A percentile compares a stretch with the other conserved stretches of the same genome.
These are phyloP conservation scores for Linepithema humile DNA, from an alignment of 1,140 invertebrate species.

Conservation along the genomic window DNA sequence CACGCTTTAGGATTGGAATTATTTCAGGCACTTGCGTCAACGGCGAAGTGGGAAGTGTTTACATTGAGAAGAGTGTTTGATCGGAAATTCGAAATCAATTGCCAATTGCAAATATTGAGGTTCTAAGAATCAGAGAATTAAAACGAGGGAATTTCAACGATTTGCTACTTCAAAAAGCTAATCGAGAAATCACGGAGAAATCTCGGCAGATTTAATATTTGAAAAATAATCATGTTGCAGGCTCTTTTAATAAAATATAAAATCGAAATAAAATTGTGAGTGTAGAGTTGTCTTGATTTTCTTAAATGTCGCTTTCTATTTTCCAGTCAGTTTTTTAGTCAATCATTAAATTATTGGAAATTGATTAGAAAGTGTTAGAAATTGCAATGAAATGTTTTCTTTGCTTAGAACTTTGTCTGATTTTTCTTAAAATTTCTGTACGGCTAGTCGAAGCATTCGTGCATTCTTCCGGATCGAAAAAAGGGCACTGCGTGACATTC, in stretches of 20 bases:
- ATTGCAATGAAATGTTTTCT: neutral
- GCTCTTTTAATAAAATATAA: neutral
- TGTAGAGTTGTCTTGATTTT: too few species aligned
- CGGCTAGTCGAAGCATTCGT: neutral
- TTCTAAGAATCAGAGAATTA: neutral
- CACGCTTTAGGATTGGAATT: neutral
- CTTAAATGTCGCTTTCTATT: too few species aligned
- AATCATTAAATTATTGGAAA: too few species aligned
- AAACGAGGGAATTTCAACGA: neutral
- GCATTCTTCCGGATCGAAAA: neutral
- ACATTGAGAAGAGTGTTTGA: neutral
- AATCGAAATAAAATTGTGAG: too few species aligned
- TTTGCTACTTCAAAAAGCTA: neutral
- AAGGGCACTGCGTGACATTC: slow-evolving; percentile 14
- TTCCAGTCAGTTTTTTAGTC: too few species aligned
- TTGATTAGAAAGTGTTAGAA: too few species aligned
- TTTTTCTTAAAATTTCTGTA: neutral
- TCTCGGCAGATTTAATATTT: neutral
- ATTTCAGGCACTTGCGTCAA: neutral
- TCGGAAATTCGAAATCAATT: neutral
- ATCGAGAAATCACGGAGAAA: neutral
- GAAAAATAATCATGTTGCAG: neutral
- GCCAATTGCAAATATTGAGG: neutral
- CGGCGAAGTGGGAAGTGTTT: neutral
- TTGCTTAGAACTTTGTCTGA: too few species aligned